Percentiles rank a stretch among this genome's conserved stretches.
Evolutionary conservation across 2,797 vertebrate species (phyloP).

Genomic region (Pristis pectinata): DNA sequence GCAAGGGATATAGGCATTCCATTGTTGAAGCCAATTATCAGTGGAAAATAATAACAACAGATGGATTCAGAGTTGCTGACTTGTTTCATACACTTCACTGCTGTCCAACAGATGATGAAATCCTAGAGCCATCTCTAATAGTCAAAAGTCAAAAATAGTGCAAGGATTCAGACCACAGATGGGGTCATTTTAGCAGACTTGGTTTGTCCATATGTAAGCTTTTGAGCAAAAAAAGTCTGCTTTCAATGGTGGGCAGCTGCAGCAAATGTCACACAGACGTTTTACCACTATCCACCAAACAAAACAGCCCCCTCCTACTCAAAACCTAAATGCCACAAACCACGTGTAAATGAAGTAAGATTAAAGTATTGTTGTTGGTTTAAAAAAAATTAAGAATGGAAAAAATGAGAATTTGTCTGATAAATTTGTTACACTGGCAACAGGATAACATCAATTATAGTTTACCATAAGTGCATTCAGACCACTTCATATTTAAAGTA

Average conservation of each 20-base stretch:
- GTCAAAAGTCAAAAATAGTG: slow-evolving; percentile 64
- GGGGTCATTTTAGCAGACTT: slow-evolving; percentile 84
- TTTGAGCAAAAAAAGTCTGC: slow-evolving; percentile 51
- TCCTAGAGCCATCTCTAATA: slow-evolving; percentile 69
- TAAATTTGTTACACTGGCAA: not conserved
- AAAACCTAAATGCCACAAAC: slow-evolving; percentile 49
- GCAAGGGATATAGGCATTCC: slow-evolving; percentile 93
- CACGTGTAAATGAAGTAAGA: slow-evolving; percentile 47
- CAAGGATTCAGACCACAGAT: slow-evolving; percentile 82
- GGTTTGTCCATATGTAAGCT: slow-evolving; percentile 54
- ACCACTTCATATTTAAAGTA: not conserved
- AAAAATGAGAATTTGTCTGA: slow-evolving; percentile 36
- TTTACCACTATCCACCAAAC: slow-evolving; percentile 44
- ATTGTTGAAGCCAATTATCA: slow-evolving; percentile 99
- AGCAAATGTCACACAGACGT: slow-evolving; percentile 55
- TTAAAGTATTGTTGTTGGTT: slow-evolving; percentile 37
- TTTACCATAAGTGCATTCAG: not conserved
- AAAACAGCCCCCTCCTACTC: slow-evolving; percentile 46
- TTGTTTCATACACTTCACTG: slow-evolving; percentile 79
- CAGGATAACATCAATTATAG: not conserved
- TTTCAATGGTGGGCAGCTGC: slow-evolving; percentile 55
- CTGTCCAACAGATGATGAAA: slow-evolving; percentile 80
- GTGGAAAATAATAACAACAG: slow-evolving; percentile 99
- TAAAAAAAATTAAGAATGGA: slow-evolving; percentile 36
- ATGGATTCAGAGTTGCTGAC: slow-evolving; percentile 93